phyloP scores from a whole-genome alignment of 2,113 vertebrate species.

The Triplophysa rosa region DNA sequence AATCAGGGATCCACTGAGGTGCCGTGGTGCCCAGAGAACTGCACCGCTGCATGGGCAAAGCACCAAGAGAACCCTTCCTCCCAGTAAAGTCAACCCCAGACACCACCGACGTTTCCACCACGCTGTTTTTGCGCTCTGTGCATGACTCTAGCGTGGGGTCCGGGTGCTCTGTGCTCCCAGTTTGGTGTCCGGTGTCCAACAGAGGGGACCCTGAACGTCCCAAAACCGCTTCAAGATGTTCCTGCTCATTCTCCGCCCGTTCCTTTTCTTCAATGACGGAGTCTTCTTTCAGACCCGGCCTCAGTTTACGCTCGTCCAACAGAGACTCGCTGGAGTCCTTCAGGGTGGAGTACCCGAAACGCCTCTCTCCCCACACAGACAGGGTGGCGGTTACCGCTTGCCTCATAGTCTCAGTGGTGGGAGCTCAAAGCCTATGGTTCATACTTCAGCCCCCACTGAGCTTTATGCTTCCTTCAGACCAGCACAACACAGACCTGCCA shows the following conservation, averaged over 20 bases:
- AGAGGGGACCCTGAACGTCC: constrained; percentile 61
- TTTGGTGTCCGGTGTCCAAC: constrained; percentile 71
- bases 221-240: constrained; percentile 76
- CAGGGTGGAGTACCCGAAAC: constrained; percentile 66
- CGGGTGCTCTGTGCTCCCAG: background rate
- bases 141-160: constrained; percentile 8
- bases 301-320: constrained; percentile 51
- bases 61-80: constrained; percentile 71
- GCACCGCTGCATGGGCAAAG: constrained; percentile 81
- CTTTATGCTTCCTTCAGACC: constrained; percentile 24
- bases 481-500: constrained; percentile 14
- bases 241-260: constrained; percentile 89
- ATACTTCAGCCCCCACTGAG: constrained; percentile 66
- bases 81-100: constrained; percentile 75
- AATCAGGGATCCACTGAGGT: constrained; percentile 95
- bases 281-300: constrained; percentile 89
- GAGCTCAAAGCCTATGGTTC: constrained; percentile 2
- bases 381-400: constrained; percentile 71
- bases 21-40: constrained; percentile 87
- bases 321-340: constrained; percentile 66
- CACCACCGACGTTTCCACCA: constrained; percentile 59
- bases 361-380: constrained; percentile 70
- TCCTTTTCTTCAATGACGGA: constrained; percentile 98
- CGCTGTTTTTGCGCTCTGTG: constrained; percentile 62
- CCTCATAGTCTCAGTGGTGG: constrained; percentile 51